Evolutionary conservation across 2,113 vertebrate species (phyloP), one percentile per base, ranked within the genome.

Genomic region (Zosterops borbonicus): DNA sequence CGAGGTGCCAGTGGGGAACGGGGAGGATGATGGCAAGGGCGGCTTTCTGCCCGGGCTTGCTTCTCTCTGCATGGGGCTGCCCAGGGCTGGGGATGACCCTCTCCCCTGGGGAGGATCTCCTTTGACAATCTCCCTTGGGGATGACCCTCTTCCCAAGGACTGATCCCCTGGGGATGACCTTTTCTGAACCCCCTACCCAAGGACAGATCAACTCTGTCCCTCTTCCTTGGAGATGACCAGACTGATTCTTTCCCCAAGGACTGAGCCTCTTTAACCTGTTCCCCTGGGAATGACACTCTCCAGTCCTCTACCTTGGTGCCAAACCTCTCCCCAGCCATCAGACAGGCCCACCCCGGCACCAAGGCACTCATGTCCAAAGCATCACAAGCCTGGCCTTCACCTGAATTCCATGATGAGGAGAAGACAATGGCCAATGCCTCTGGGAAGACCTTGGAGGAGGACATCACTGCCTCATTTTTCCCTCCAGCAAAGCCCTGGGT

Each of bases 1-100:
- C 0, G 0, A 25, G 55, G 12, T 11, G 19, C 41, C 9, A 1
- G 3, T 0, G 6, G 14, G 37, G 41, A 14, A 20, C 2, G 1
- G 27, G 7, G 18, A 35, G 31, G 13, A 15, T 19, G 58, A 63
- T 27, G n/a, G 11, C 0, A 1, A 83, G 33, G 25, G 23, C 0
- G 0, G 18, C 20, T 84, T 69, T 74, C 31, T 75, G 27, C n/a
- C 31, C 1, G 0, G 24, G 17, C 49, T 79, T 73, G 37, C 56
- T 62, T 58, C 31, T 63, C 28, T 41, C 37, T 3, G 1, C 8
- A 3, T 2, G 14, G 46, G 11, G 42, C 41, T 90, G 21, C 60
- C 64, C 7, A 5, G 63, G 19, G 33, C 8, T 49, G 29, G 44
- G 65, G 28, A n/a, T n/a, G 23, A 64, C 52, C 12, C 20, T 63